A percentile compares a stretch with the other conserved stretches of the same genome.
Conservation (phyloP, 1,140 invertebrate species). For the Calliopsis andreniformis region DNA sequence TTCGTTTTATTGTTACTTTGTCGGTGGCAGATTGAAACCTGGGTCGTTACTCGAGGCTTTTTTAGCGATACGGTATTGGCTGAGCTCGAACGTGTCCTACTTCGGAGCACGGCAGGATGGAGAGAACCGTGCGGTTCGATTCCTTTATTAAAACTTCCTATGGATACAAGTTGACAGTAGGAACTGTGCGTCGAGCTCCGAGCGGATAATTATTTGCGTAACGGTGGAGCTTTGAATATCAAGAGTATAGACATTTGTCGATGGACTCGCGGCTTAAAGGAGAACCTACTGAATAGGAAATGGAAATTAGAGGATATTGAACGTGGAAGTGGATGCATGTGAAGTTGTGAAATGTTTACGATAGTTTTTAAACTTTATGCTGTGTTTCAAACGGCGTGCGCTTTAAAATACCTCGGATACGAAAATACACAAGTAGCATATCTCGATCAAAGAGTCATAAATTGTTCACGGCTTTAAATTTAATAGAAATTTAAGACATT, state of each 20-base stretch:
- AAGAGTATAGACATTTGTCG: background rate
- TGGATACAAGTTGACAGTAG: constrained; percentile 1
- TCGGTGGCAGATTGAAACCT: background rate
- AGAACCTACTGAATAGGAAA: background rate
- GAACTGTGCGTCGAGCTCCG: constrained; percentile 15
- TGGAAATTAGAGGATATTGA: background rate
- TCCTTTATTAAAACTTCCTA: constrained; percentile 11
- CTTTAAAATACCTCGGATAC: too few relatives aligned
- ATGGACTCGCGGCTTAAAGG: background rate
- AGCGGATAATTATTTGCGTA: constrained; percentile 4
- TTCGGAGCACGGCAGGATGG: background rate
- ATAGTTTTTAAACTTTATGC: too few relatives aligned
- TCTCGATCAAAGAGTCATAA: too few relatives aligned
- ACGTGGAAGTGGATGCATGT: too few relatives aligned
- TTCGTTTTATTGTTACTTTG: constrained; percentile 8
- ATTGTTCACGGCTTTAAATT: too few relatives aligned
- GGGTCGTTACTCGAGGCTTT: constrained; percentile 9
- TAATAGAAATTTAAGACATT: too few relatives aligned
- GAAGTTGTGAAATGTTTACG: too few relatives aligned
- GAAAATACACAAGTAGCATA: too few relatives aligned
- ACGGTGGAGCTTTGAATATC: background rate
- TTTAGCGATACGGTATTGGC: constrained; percentile 6
- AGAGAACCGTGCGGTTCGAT: background rate
- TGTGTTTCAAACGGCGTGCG: too few relatives aligned
- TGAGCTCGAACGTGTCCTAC: constrained; percentile 19